Percentiles rank a stretch among this genome's conserved stretches.
Conservation (phyloP, 2,113 vertebrate genomes). For the Cathartes aura region DNA sequence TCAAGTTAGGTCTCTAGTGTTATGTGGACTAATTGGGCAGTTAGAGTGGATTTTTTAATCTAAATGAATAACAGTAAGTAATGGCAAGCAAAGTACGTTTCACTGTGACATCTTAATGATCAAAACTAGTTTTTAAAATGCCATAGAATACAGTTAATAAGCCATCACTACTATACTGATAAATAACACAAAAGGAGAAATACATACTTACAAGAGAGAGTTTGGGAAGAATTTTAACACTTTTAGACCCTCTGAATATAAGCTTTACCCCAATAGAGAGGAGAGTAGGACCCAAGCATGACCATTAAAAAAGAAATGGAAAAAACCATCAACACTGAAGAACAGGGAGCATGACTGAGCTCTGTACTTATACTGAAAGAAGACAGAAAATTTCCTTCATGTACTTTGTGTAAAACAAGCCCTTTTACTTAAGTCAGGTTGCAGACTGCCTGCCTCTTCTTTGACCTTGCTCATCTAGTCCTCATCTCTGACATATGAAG, state of each 20-base stretch:
- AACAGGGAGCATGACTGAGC: not conserved
- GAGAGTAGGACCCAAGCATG: not conserved
- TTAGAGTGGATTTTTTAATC: not conserved
- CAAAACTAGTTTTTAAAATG: not conserved
- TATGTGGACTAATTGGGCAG: not conserved
- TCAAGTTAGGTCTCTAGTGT: not conserved
- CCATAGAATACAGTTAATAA: not conserved
- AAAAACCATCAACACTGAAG: not conserved
- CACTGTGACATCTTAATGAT: not conserved
- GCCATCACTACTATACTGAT: not conserved
- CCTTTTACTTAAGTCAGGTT: not conserved
- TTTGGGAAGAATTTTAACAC: not conserved
- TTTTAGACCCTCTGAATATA: not conserved
- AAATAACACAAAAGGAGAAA: not conserved
- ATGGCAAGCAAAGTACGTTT: not conserved
- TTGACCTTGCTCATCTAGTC: slow-evolving; percentile 1
- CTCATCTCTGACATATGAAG: not conserved
- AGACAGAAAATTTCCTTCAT: not conserved
- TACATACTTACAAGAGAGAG: not conserved
- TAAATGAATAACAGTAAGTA: not conserved
- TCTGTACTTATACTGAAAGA: not conserved
- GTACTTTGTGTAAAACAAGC: not conserved
- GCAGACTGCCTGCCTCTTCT: not conserved
- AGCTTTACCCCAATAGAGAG: not conserved
- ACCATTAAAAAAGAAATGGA: not conserved